phyloP scores from a whole-genome alignment of 2,113 vertebrate genomes.

The Henicopernis longicauda region DNA sequence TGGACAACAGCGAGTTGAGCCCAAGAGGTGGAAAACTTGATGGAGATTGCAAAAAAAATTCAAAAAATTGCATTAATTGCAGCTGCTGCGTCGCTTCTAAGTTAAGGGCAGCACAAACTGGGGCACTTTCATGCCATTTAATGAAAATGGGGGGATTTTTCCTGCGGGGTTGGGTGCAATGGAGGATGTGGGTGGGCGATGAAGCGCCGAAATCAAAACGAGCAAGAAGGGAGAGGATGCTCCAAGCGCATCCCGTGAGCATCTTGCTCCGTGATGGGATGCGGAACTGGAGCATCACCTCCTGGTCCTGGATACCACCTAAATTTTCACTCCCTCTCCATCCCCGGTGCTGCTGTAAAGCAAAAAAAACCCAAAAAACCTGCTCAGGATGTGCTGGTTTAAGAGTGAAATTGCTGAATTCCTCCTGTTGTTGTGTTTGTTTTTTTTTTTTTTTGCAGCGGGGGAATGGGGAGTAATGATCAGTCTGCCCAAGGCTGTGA shows the following conservation, averaged over 20 bases:
- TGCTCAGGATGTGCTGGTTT: neutral
- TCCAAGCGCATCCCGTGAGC: neutral
- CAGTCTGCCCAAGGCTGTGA: neutral
- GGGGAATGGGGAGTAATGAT: neutral
- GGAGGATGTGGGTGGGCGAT: neutral
- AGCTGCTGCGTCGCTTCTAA: neutral
- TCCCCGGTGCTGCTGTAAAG: neutral
- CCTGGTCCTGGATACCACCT: neutral
- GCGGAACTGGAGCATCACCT: neutral
- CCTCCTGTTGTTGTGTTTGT: too few species aligned
- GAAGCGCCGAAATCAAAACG: neutral
- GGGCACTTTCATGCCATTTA: fast-evolving
- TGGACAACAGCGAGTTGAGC: fast-evolving
- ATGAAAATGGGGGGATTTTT: neutral
- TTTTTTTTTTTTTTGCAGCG: too few species aligned
- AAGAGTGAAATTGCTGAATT: neutral
- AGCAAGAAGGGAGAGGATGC: neutral
- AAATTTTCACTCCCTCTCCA: neutral
- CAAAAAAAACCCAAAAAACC: neutral
- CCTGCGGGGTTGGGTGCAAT: neutral
- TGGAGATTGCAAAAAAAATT: neutral
- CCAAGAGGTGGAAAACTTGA: neutral
- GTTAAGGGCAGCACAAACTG: neutral
- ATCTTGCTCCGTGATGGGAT: neutral
- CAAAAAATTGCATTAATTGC: neutral